These are phyloP conservation scores for Mobula hypostoma DNA, from an alignment of 2,113 vertebrate genomes.

Conservation along the genomic window DNA sequence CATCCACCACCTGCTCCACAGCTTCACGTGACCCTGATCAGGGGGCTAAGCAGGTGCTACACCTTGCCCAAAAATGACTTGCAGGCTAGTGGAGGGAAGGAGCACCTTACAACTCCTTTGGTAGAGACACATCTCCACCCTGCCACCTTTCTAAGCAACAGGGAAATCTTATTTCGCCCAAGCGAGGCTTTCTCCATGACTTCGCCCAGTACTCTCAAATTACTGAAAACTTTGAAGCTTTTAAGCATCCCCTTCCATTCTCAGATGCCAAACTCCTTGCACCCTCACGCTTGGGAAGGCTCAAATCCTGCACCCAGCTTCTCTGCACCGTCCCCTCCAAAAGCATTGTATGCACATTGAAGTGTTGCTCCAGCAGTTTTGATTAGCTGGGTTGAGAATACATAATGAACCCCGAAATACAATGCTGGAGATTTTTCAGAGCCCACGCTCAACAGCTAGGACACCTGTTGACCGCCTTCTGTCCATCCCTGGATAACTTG, in stretches of 20 bases:
- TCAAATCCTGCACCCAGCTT: neutral
- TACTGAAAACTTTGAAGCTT: neutral
- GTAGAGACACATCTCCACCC: too few species aligned
- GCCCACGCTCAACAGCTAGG: neutral
- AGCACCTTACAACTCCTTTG: too few species aligned
- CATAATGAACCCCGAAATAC: too few species aligned
- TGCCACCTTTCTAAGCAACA: neutral
- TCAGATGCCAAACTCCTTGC: neutral
- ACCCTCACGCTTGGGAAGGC: too few species aligned
- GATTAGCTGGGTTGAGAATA: neutral
- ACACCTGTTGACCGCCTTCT: constrained; percentile 3
- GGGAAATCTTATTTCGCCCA: neutral
- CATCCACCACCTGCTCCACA: too few species aligned
- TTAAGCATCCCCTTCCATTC: neutral
- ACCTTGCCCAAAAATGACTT: too few species aligned
- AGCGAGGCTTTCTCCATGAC: neutral
- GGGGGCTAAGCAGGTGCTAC: too few species aligned
- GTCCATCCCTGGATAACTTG: neutral
- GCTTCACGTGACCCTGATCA: too few species aligned
- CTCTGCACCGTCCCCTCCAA: neutral
- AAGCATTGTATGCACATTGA: neutral
- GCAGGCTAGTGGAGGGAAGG: too few species aligned
- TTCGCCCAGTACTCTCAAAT: neutral
- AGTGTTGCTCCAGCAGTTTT: neutral
- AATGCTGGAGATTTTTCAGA: too few species aligned